Evolutionary conservation across 1,140 invertebrate genomes (phyloP).

Genomic region (Trichonephila clavipes): DNA sequence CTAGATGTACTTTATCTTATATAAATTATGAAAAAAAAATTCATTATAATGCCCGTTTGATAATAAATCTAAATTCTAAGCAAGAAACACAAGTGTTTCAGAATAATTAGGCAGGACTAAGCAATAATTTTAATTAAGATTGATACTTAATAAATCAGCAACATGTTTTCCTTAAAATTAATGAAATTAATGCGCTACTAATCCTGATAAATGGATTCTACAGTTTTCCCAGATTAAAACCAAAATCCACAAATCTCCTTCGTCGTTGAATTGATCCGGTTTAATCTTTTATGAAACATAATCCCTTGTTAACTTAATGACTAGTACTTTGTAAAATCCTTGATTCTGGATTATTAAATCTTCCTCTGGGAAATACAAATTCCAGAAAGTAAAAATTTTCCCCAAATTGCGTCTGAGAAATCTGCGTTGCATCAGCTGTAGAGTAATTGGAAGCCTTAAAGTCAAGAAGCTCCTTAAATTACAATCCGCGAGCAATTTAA

Average conservation of each 20-base stretch:
- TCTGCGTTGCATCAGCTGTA: not conserved
- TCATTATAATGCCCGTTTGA: no score
- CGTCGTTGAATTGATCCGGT: not conserved
- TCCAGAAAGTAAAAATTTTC: not conserved
- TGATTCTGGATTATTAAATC: not conserved
- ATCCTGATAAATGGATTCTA: not conserved
- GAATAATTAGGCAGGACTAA: no score
- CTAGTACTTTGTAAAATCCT: not conserved
- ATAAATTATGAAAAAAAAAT: no score
- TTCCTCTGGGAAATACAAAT: not conserved
- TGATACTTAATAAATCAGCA: no score
- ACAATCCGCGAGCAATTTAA: slow-evolving; percentile 11
- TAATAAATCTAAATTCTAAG: no score
- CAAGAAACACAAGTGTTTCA: no score
- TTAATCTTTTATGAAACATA: not conserved
- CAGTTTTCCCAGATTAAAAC: not conserved
- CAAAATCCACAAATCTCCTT: not conserved
- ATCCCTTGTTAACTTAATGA: not conserved
- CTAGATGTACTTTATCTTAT: no score
- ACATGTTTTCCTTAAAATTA: no score
- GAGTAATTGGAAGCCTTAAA: not conserved
- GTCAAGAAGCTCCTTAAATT: not conserved
- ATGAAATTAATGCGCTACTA: not conserved
- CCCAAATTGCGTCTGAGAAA: not conserved
- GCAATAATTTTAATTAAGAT: no score